Conservation (phyloP, 2,797 vertebrate genomes). For the Dromococcyx pavoninus region DNA sequence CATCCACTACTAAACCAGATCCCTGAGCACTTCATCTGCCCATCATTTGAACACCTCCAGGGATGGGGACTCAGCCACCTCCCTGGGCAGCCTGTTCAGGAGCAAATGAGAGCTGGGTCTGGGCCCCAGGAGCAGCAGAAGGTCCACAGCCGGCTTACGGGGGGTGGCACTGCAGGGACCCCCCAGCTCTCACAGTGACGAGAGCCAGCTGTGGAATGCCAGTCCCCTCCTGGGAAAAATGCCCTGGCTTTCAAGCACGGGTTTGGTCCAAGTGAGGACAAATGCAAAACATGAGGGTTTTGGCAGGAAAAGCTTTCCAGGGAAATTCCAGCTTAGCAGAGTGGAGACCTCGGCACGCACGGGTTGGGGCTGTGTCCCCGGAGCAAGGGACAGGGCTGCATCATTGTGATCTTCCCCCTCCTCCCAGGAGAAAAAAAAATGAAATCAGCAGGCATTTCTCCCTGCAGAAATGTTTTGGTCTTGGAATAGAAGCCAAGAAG, state of each 20-base stretch:
- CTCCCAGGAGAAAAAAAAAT: not conserved
- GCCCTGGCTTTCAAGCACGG: not conserved
- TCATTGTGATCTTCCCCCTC: not conserved
- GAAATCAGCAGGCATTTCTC: not conserved
- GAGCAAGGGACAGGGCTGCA: not conserved
- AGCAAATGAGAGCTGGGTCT: not conserved
- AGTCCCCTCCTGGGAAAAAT: not conserved
- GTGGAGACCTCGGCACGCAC: not conserved
- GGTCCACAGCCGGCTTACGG: not conserved
- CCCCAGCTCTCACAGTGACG: rapidly evolving
- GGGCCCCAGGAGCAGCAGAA: not conserved
- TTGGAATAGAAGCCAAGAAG: not conserved
- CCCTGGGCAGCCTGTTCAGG: not conserved
- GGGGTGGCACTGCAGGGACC: not conserved
- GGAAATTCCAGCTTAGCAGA: not conserved
- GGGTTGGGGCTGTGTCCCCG: not conserved
- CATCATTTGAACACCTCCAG: too few species aligned
- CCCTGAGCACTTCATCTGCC: too few species aligned
- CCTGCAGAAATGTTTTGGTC: rapidly evolving
- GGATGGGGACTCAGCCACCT: too few species aligned
- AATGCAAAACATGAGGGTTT: not conserved
- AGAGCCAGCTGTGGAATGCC: not conserved
- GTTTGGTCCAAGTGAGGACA: rapidly evolving
- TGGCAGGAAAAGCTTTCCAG: not conserved
- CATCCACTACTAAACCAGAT: too few species aligned